Evolutionary conservation across 2,888 invertebrate species (phyloP).

Genomic region (Drosophila siamana): DNA sequence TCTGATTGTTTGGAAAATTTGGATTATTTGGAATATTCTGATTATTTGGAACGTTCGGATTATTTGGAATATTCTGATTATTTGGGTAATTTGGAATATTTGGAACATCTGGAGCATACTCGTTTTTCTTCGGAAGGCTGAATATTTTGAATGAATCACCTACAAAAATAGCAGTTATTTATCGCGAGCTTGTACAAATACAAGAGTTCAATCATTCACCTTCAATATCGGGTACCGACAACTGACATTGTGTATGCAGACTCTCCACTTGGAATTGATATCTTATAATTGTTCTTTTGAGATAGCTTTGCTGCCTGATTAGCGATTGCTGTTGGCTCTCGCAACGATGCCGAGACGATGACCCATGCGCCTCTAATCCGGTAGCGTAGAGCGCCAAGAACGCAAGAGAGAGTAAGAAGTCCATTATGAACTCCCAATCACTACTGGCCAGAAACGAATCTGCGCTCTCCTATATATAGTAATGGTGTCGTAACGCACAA

Average conservation of each 20-base stretch:
- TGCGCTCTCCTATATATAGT: constrained; percentile 18
- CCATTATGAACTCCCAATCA: constrained; percentile 9
- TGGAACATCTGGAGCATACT: too few species aligned
- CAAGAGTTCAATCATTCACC: neutral
- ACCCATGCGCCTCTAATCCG: neutral
- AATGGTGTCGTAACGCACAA: constrained; percentile 1
- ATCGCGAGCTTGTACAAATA: neutral
- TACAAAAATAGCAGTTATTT: neutral
- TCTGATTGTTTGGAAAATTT: too few species aligned
- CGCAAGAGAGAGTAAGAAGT: neutral
- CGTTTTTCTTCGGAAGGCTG: too few species aligned
- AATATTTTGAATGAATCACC: neutral
- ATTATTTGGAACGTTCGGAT: too few species aligned
- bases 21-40: too few species aligned
- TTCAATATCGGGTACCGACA: neutral
- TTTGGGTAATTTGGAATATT: too few species aligned
- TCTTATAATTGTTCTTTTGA: neutral
- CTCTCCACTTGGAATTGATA: neutral
- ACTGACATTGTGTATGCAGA: neutral
- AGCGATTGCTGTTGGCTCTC: neutral
- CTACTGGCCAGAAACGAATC: neutral
- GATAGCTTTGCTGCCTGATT: neutral
- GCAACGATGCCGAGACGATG: neutral
- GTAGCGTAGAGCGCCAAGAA: constrained; percentile 19
- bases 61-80: too few species aligned